Conservation (phyloP, 2,113 vertebrate genomes). For the Sylvietta virens region DNA sequence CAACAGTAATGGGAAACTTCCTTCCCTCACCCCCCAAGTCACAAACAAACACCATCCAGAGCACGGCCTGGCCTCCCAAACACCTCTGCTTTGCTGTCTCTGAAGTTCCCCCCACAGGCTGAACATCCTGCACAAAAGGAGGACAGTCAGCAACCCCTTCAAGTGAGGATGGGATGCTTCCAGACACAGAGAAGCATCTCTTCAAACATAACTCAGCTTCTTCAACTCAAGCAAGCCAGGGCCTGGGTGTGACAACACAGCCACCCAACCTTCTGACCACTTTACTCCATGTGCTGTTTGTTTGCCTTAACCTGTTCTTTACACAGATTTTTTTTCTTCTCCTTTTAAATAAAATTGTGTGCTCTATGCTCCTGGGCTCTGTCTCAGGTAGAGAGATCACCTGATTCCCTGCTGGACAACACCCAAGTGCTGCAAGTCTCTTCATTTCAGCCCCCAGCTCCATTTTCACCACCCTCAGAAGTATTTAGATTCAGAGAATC, state of each 20-base stretch:
- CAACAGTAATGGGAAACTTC: constrained; percentile 66
- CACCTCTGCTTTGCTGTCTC: not conserved
- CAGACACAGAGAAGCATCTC: not conserved
- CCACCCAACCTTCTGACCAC: not conserved
- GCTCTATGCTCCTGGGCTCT: constrained; percentile 6
- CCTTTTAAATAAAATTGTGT: constrained; percentile 46
- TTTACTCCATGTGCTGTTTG: constrained; percentile 12
- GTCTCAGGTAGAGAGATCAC: constrained; percentile 22
- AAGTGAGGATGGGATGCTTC: not conserved
- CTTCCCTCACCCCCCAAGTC: not conserved
- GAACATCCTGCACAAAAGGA: not conserved
- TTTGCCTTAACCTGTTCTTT: constrained; percentile 47
- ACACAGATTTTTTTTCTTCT: not conserved
- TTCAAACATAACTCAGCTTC: not conserved
- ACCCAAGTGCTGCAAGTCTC: not conserved
- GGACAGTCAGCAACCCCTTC: not conserved
- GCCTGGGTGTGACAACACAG: not conserved
- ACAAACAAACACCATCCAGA: not conserved
- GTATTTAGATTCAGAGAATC: not conserved
- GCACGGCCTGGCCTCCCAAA: not conserved
- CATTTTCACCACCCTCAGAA: not conserved
- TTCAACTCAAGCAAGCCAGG: not conserved
- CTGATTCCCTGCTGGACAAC: not conserved
- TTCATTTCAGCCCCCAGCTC: constrained; percentile 3
- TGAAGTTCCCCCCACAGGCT: not conserved